Evolutionary conservation across 2,888 invertebrate species (phyloP).

Genomic region (Endomychus coccineus): DNA sequence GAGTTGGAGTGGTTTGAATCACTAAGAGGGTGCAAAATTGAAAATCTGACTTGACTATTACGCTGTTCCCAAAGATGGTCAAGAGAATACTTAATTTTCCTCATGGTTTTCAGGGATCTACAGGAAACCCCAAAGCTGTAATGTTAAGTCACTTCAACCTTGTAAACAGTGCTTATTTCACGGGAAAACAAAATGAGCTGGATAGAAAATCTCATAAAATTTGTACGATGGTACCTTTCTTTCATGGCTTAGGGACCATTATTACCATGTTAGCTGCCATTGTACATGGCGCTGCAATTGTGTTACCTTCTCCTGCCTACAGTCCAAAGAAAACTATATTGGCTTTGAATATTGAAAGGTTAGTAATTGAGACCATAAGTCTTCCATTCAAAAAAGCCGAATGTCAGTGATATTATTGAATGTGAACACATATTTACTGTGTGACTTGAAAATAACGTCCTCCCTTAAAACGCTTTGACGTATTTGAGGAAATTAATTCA

Average conservation of each 20-base stretch:
- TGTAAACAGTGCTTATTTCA: slow-evolving; percentile 66
- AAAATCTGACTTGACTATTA: too few relatives aligned
- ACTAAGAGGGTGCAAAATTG: too few relatives aligned
- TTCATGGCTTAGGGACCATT: slow-evolving; percentile 74
- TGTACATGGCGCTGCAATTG: slow-evolving; percentile 53
- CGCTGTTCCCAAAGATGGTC: too few relatives aligned
- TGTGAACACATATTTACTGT: too few relatives aligned
- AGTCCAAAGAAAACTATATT: slow-evolving; percentile 56
- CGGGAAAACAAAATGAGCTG: slow-evolving; percentile 49
- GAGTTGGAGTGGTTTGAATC: too few relatives aligned
- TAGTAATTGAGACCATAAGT: slow-evolving; percentile 26
- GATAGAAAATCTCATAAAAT: slow-evolving; percentile 46
- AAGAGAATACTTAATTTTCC: too few relatives aligned
- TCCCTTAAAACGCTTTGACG: too few relatives aligned
- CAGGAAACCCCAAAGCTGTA: slow-evolving; percentile 69
- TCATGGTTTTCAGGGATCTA: slow-evolving; percentile 38
- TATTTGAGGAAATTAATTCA: too few relatives aligned
- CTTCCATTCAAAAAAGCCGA: too few relatives aligned
- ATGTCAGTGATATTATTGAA: too few relatives aligned
- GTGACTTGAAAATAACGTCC: too few relatives aligned
- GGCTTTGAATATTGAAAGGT: slow-evolving; percentile 61
- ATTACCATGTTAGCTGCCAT: slow-evolving; percentile 53
- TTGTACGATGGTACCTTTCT: slow-evolving; percentile 67
- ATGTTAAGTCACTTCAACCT: slow-evolving; percentile 62
- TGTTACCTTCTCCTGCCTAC: slow-evolving; percentile 54